phyloP scores from a whole-genome alignment of 2,888 invertebrate genomes.

The Troides oblongomaculatus region DNA sequence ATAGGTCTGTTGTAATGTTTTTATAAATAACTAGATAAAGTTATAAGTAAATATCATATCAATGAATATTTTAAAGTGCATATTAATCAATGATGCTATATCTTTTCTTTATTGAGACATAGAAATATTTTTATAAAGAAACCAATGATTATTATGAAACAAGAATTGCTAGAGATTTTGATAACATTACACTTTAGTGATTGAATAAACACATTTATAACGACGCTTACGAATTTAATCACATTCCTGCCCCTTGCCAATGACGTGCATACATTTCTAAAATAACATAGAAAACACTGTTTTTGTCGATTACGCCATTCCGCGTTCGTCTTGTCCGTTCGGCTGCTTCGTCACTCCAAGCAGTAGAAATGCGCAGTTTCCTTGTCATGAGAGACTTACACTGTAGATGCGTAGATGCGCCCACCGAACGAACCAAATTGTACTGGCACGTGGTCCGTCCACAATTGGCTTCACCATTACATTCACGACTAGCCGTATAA shows the following conservation, averaged over 20 bases:
- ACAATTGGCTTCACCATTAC: conserved; percentile 44
- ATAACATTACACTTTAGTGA: conserved; percentile 1
- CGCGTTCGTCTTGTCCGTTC: conserved; percentile 47
- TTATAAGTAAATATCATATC: not conserved
- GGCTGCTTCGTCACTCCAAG: conserved; percentile 42
- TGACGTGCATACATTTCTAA: conserved; percentile 60
- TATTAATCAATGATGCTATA: not conserved
- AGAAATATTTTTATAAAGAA: not conserved
- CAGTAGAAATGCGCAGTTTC: conserved; percentile 63
- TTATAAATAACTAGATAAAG: not conserved
- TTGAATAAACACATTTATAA: conserved; percentile 39
- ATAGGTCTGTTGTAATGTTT: too few species aligned
- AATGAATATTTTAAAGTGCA: not conserved
- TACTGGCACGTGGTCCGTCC: conserved; percentile 64
- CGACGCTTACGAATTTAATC: conserved; percentile 43
- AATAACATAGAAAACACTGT: conserved; percentile 59
- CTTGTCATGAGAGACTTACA: conserved; percentile 38
- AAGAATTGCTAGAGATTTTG: not conserved
- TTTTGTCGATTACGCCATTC: conserved; percentile 55
- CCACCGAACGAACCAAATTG: conserved; percentile 43
- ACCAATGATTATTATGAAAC: not conserved
- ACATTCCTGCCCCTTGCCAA: conserved; percentile 55
- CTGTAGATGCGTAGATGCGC: conserved; percentile 43
- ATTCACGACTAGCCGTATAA: conserved; percentile 41
- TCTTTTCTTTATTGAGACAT: not conserved